Evolutionary conservation across 2,113 vertebrate genomes (phyloP).

Genomic region (Forbesichthys agassizii): DNA sequence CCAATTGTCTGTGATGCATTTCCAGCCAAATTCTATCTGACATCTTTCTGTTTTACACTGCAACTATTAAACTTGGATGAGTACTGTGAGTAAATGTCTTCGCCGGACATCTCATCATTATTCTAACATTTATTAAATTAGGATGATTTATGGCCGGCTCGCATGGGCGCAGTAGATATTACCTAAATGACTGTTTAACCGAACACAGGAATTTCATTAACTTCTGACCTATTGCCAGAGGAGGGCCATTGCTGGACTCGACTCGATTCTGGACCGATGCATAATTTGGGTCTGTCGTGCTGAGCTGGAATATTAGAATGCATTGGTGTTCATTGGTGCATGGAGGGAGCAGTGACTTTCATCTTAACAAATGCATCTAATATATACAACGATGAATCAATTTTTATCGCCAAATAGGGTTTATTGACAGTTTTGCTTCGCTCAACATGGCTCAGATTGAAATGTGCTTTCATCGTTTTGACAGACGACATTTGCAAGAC

Average conservation of each 20-base stretch:
- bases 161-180: slow-evolving; percentile 68
- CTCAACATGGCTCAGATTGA: too few relatives aligned
- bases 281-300: not conserved
- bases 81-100: slow-evolving; percentile 75
- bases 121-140: slow-evolving; percentile 82
- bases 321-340: not conserved
- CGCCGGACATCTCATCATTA: slow-evolving; percentile 76
- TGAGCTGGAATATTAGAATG: not conserved
- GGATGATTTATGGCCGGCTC: slow-evolving; percentile 78
- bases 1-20: slow-evolving; percentile 70
- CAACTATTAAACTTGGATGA: slow-evolving; percentile 69
- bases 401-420: too few relatives aligned
- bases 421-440: too few relatives aligned
- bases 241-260: slow-evolving; percentile 19
- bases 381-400: too few relatives aligned
- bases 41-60: slow-evolving; percentile 74
- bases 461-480: too few relatives aligned
- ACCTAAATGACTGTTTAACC: slow-evolving; percentile 78
- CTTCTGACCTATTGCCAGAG: slow-evolving; percentile 73
- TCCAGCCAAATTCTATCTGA: slow-evolving; percentile 67
- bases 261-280: slow-evolving; percentile 17
- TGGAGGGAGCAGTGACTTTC: too few relatives aligned
- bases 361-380: too few relatives aligned
- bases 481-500: too few relatives aligned
- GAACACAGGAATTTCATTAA: slow-evolving; percentile 81